Evolutionary conservation across 2,113 vertebrate species (phyloP).

Genomic region (Zosterops borbonicus): DNA sequence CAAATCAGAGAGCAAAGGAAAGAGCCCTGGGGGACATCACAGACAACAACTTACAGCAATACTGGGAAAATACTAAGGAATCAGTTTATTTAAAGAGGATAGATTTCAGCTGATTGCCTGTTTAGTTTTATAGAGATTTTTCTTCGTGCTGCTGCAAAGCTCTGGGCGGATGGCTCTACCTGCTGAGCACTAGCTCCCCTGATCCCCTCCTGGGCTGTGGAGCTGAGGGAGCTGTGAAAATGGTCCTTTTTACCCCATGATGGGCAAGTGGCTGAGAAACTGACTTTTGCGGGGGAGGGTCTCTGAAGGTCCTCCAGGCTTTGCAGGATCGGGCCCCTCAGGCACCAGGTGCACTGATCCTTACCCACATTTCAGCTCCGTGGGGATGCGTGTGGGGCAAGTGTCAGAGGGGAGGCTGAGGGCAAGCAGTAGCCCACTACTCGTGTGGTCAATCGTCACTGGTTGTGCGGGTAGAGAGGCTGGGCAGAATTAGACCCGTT

Average conservation of each 20-base stretch:
- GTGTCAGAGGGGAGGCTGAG: too few relatives aligned
- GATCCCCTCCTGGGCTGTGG: neutral
- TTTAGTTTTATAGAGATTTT: conserved; percentile 78
- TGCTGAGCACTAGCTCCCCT: neutral
- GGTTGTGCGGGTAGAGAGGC: too few relatives aligned
- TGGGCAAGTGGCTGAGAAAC: neutral
- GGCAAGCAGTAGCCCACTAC: neutral
- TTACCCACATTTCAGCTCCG: accelerated
- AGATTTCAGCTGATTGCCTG: conserved; percentile 83
- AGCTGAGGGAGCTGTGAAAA: neutral
- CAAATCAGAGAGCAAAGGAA: conserved; percentile 90
- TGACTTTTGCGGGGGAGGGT: neutral
- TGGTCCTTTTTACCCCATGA: neutral
- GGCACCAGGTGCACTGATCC: accelerated
- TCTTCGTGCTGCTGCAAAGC: conserved; percentile 45
- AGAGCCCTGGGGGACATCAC: conserved; percentile 83
- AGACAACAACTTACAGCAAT: conserved; percentile 89
- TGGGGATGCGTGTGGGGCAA: neutral
- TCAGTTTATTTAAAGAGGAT: conserved; percentile 85
- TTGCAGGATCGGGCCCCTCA: neutral
- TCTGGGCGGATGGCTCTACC: conserved; percentile 39
- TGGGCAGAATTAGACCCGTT: neutral
- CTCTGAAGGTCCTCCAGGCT: neutral
- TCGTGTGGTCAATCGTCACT: accelerated
- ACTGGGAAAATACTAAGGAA: conserved; percentile 83